Evolutionary conservation across 2,113 vertebrate genomes (phyloP).

Genomic region (Steatornis caripensis): DNA sequence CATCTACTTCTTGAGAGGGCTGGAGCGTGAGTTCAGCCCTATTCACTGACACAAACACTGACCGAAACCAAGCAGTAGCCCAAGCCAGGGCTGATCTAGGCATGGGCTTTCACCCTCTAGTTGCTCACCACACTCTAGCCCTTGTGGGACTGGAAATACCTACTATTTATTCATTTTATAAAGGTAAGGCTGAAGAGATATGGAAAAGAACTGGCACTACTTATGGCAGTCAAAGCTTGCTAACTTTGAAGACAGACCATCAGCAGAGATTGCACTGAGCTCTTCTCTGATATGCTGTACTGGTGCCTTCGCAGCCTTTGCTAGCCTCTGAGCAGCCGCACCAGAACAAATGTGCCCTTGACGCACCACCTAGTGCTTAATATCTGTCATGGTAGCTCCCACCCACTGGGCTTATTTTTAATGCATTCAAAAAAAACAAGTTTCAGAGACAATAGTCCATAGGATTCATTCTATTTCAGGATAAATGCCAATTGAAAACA

Average conservation of each 20-base stretch:
- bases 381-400: neutral
- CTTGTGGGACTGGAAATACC: neutral
- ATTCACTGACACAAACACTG: neutral
- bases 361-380: conserved; percentile 20
- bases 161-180: neutral
- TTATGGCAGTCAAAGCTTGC: neutral
- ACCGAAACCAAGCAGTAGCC: neutral
- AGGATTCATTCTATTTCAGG: neutral
- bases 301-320: neutral
- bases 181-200: neutral
- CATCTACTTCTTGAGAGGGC: neutral
- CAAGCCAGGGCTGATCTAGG: neutral
- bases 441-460: neutral
- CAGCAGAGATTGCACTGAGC: neutral
- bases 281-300: neutral
- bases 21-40: neutral
- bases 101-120: neutral
- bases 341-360: neutral
- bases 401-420: neutral
- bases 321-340: neutral
- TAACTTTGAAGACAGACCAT: neutral
- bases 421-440: neutral
- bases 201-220: neutral
- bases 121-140: neutral
- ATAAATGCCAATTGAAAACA: neutral